Base-by-base conservation (phyloP, 2,113 vertebrate species). In the Chloroceryle aenea region DNA sequence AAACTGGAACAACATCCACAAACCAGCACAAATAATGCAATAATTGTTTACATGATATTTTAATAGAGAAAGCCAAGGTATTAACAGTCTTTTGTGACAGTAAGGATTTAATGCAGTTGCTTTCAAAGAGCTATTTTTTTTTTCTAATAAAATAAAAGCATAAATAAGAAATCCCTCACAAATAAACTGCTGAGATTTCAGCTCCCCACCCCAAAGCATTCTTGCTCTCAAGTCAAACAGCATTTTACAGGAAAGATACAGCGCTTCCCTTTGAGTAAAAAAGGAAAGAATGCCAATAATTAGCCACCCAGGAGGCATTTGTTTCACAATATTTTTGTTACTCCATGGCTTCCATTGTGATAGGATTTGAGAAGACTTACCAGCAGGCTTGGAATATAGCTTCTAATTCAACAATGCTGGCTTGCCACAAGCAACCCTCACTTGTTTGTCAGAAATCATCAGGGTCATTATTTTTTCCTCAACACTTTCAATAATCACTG, bases 291-390 rank as follows among this genome's bases (percentile, higher is more conserved):
- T 97, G 96, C 84, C 93, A 97, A 96, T 96, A 96, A 97, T 97
- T 97, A 98, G 96, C 97, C 96, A 98, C 97, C 96, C 97, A 98
- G 92, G 91, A 97, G 94, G 95, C 89, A 98, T 92, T 96, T 95
- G 89, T 97, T 97, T 97, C 94, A 97, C 95, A 98, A 96, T 96
- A 97, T 97, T 96, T 96, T 97, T 94, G 89, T 89, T 96, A 95
- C 89, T 97, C 77, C 75, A 73, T 86, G 91, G 93, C 89, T 97
- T 95, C 96, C 87, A 96, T 95, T 97, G 94, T 97, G 95, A 94
- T 88, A 85, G 93, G 97, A 97, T 97, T 97, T 95, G 93, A 89
- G 93, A 96, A 84, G 85, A 94, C 74, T 95, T 95, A 91, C 34
- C 95, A 95, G 85, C 64, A 94, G 85, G 80, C 90, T 76, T 95